Conservation (phyloP, 2,888 invertebrate genomes). For the Hetaerina titia region DNA sequence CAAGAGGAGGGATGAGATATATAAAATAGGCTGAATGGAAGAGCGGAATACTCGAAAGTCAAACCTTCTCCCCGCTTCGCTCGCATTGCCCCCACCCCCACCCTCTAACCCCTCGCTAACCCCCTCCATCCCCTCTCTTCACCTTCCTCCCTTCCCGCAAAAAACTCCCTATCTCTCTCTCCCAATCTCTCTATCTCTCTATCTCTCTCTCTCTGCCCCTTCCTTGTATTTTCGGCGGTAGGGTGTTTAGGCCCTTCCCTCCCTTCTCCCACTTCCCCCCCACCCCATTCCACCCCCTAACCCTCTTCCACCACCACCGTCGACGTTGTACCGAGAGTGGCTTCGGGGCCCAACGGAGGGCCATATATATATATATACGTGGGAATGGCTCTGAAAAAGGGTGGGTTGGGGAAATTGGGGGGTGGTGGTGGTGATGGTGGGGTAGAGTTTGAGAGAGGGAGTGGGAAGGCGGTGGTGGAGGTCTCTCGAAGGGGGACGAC, state of each 20-base stretch:
- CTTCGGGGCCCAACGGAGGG: no score
- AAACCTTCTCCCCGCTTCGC: slow-evolving; percentile 34
- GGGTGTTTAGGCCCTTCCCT: slow-evolving; percentile 21
- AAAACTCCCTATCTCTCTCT: neutral
- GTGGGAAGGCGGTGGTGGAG: no score
- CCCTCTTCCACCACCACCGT: no score
- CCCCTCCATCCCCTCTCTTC: neutral
- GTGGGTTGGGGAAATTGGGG: neutral
- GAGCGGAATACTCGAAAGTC: slow-evolving; percentile 59
- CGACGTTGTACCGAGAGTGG: no score
- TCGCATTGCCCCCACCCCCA: neutral
- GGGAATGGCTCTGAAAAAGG: neutral
- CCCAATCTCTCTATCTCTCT: neutral
- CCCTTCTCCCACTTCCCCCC: neutral
- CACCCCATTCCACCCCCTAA: no score
- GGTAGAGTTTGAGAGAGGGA: neutral
- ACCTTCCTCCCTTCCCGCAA: neutral
- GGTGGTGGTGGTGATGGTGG: neutral
- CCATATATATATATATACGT: no score
- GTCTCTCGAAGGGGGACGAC: neutral
- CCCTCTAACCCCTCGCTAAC: neutral
- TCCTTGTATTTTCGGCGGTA: neutral
- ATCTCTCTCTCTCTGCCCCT: neutral
- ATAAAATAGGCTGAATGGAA: slow-evolving; percentile 59
- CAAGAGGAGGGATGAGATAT: slow-evolving; percentile 3